phyloP scores from a whole-genome alignment of 2,888 invertebrate species.

The Sarcophaga subvicina region DNA sequence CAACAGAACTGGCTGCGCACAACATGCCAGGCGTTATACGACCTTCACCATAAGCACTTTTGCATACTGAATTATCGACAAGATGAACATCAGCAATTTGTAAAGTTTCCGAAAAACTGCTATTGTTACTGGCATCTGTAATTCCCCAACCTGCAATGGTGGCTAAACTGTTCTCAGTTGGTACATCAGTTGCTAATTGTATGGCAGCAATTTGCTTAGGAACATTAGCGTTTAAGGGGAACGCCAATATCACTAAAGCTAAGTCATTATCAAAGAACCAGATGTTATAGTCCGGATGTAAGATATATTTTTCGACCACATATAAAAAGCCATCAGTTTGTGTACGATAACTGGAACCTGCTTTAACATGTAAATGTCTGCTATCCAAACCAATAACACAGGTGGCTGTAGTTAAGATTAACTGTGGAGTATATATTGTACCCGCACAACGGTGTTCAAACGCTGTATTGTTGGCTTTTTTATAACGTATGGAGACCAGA shows the following conservation, averaged over 20 bases:
- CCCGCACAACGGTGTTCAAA: slow-evolving; percentile 77
- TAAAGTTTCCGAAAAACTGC: slow-evolving; percentile 71
- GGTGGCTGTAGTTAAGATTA: slow-evolving; percentile 75
- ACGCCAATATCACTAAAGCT: slow-evolving; percentile 83
- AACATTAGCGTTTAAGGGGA: slow-evolving; percentile 79
- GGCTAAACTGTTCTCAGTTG: slow-evolving; percentile 69
- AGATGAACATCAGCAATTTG: slow-evolving; percentile 74
- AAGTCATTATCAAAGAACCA: slow-evolving; percentile 84
- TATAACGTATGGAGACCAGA: slow-evolving; percentile 76
- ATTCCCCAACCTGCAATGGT: slow-evolving; percentile 78
- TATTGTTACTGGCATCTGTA: slow-evolving; percentile 61
- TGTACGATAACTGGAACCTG: slow-evolving; percentile 72
- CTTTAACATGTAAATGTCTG: slow-evolving; percentile 72
- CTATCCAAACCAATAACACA: slow-evolving; percentile 71
- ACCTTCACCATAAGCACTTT: slow-evolving; percentile 69
- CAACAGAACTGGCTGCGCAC: slow-evolving; percentile 75
- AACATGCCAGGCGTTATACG: slow-evolving; percentile 75
- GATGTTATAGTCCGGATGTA: slow-evolving; percentile 84
- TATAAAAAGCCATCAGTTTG: slow-evolving; percentile 75
- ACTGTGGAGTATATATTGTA: slow-evolving; percentile 70
- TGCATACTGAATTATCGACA: slow-evolving; percentile 73
- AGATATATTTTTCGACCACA: slow-evolving; percentile 82
- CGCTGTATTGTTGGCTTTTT: slow-evolving; percentile 41
- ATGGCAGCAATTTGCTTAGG: slow-evolving; percentile 83
- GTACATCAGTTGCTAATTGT: slow-evolving; percentile 83